Evolutionary conservation across 2,888 invertebrate genomes (phyloP), one percentile per base, ranked within the genome.

Genomic region (Cosmopolites sordidus): DNA sequence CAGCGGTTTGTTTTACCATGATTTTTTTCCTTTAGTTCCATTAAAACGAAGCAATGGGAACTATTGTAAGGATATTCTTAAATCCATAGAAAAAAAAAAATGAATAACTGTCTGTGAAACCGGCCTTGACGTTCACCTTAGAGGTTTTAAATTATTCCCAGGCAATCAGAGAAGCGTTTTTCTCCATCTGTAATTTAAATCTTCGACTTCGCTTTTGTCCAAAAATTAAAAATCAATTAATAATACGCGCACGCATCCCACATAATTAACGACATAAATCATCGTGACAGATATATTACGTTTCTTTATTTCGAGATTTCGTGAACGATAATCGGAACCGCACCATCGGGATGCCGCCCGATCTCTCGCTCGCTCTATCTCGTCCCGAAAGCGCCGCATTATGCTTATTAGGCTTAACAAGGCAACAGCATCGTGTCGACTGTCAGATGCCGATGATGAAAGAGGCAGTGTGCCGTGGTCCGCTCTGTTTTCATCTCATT

Each of bases 401-500:
- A 56, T 60, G 61, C 65, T 62, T 64, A 64, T 65, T 65, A 65
- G 62, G 58, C 59, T 61, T 60, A 65, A 65, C 66, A 65, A 64
- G 66, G 33, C 33, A 64, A 57, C 59, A 62, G 64, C 62, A 64
- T 64, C 65, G 61, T 66, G 64, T 65, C 63, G 56, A 63, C 67
- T 67, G 66, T 67, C 68, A 64, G 44, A 44, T 17, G 29, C 51
- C 51, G 52, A 66, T 67, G 69, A 69, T 69, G 67, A 68, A 69
- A 69, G 68, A 68, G 64, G 56, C 62, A 66, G 64, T 14, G 33
- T 12, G 16, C 69, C 69, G 67, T 62, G 67, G 65, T 64, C 52
- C 62, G 59, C 56, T 40, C 65, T 67, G 68, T 68, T 69, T 67
- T 69, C 68, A 59, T 68, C 69, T 68, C 68, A 69, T 69, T 69